Percentiles rank a stretch among this genome's conserved stretches.
Conservation (phyloP, 1,140 invertebrate genomes). For the Laupala kohalensis region DNA sequence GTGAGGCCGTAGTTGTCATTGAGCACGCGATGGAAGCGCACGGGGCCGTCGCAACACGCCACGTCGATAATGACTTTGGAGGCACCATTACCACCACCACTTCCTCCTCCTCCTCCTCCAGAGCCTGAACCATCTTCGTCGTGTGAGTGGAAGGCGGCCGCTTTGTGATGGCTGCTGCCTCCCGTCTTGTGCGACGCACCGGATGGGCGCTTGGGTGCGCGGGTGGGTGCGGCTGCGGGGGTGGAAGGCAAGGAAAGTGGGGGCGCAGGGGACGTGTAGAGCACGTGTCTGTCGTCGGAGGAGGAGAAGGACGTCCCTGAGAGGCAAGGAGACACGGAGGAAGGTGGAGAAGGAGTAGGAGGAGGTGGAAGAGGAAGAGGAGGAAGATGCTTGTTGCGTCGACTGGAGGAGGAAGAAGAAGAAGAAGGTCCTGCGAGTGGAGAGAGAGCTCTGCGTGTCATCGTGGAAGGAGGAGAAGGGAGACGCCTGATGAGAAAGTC, state of each 20-base stretch:
- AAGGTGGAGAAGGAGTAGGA: slow-evolving; percentile 5
- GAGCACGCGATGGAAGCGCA: slow-evolving; percentile 62
- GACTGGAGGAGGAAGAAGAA: background rate
- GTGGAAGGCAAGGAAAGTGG: no score
- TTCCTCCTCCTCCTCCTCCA: no score
- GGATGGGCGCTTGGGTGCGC: background rate
- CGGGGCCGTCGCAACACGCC: slow-evolving; percentile 76
- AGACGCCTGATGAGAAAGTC: no score
- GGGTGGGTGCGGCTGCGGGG: no score
- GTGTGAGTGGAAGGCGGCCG: slow-evolving; percentile 2
- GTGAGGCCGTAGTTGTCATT: slow-evolving; percentile 52
- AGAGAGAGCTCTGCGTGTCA: slow-evolving; percentile 7
- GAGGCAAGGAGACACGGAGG: slow-evolving; percentile 7
- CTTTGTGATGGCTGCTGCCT: slow-evolving; percentile 13
- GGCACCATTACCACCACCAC: background rate
- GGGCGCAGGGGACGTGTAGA: background rate
- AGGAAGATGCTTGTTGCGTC: background rate
- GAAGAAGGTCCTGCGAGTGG: slow-evolving; percentile 14
- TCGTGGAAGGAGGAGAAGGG: background rate
- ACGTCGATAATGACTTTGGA: slow-evolving; percentile 59
- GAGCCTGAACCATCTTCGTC: background rate
- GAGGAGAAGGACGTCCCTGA: background rate
- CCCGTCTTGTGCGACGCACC: slow-evolving; percentile 3
- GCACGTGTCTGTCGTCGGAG: slow-evolving; percentile 7
- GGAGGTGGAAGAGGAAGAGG: background rate